Evolutionary conservation across 2,888 invertebrate genomes (phyloP), one percentile per base, ranked within the genome.

Genomic region (Tinea pellionella): DNA sequence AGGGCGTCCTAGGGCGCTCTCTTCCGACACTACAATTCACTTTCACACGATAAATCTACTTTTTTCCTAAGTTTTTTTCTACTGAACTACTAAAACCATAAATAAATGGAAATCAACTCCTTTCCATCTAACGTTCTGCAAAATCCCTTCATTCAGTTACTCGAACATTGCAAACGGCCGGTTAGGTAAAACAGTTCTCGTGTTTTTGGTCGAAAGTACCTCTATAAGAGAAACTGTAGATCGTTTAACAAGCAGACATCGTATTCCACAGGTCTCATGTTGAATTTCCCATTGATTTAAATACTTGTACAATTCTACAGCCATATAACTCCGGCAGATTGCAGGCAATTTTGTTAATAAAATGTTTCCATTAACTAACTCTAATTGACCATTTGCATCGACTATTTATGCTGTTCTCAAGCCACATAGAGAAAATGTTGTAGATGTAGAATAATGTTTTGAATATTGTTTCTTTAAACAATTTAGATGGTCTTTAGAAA

Each of bases 181-280:
- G 78, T 75, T 72, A 71, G 75, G 77, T 85, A 81, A 86, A 84
- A 79, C 80, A 79, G 74, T 85, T 85, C 75, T 77, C 81, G 71
- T 84, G 84, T 85, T 74, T 69, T 69, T 69, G 68, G 72, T 73
- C 75, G 77, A 76, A 73, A 77, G 75, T 73, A 72, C 73, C 37
- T 13, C 32, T 53, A 53, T 53, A 53, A 53, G 53, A 53, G 53
- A 53, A 53, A 53, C 53, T 24, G 19, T 13, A 24, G 53, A 53
- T 53, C 53, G 53, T 53, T 53, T 53, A 53, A 53, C 53, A 53
- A 53, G 53, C 53, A 24, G n/a, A 53, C 53, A 53, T 53, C 53
- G 53, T 53, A 53, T 53, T 47, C 53, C 53, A 53, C 53, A 53
- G 53, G 24, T 53, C 53, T 53, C 32, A 57, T 30, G 30, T 57